Base-by-base conservation (phyloP, 1,140 invertebrate genomes). In the Aphelinus certus region DNA sequence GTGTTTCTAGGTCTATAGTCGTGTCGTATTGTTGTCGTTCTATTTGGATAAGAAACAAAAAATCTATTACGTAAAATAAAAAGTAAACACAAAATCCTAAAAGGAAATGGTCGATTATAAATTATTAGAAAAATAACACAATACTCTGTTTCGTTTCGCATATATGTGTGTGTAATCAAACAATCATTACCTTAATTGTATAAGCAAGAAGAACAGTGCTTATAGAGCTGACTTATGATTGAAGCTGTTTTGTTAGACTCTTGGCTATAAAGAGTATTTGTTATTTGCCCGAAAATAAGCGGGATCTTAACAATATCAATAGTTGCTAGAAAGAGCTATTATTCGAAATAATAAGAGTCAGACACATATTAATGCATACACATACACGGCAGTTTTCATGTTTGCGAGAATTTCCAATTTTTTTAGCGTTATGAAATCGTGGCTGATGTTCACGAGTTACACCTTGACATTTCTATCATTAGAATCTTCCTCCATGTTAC, bases 1-100 rank as follows among this genome's bases (percentile, higher is more conserved):
- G 69, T 76, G 69, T 76, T 71, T 76, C 53, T 71, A 75, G 62
- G 43, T 71, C 71, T 70, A 66, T 69, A 70, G 62, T 66, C 66
- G 56, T 75, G 10, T 66, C 45, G 46, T 69, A 47, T 70, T 10
- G 49, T 69, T 55, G 67, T 64, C 66, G 66, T 69, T 69, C 51
- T 75, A 63, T 70, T 57, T 70, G 66, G 55, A 58, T 49, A 58
- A 45, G n/a, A 55, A 56, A 56, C 46, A 43, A 45, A 49, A 47
- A 10, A 66, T 64, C 7, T 43, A 61, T 46, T 61, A 61, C 26
- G 42, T 61, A 61, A 64, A 64, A 6, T 26, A 62, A 64, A 49
- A 48, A 49, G 49, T 6, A 62, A 70, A 45, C 9, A 43, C 43
- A 66, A 47, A 55, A 61, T 73, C 63, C 53, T 57, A 43, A 53